Evolutionary conservation across 2,113 vertebrate genomes (phyloP).

Genomic region (Mirounga angustirostris): DNA sequence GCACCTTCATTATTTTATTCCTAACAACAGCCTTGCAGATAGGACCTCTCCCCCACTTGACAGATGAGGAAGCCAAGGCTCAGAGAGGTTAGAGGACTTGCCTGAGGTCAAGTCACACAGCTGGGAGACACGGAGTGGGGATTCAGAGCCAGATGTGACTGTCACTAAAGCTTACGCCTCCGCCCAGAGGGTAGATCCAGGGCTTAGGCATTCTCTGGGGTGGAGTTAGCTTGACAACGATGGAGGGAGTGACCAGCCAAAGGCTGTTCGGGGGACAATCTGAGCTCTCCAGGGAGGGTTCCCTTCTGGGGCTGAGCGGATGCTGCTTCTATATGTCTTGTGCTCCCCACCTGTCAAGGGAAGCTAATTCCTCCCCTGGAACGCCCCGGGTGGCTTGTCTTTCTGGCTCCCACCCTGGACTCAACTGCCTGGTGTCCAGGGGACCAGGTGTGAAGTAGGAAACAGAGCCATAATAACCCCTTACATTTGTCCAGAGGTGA

Average conservation of each 20-base stretch:
- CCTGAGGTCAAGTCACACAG: not conserved
- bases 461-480: not conserved
- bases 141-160: not conserved
- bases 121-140: not conserved
- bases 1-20: not conserved
- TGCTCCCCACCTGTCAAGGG: not conserved
- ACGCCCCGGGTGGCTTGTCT: too few species aligned
- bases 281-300: not conserved
- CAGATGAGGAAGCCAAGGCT: not conserved
- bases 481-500: not conserved
- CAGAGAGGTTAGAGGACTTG: not conserved
- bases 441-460: not conserved
- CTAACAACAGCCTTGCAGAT: too few species aligned
- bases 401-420: not conserved
- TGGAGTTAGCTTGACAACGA: not conserved
- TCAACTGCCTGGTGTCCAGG: not conserved
- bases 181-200: not conserved
- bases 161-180: not conserved
- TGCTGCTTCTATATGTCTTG: not conserved
- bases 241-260: not conserved
- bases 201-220: not conserved
- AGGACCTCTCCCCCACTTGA: not conserved
- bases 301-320: not conserved
- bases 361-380: not conserved
- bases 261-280: rapidly evolving